phyloP scores from a whole-genome alignment of 2,113 vertebrate genomes.

The Aegotheles bennettii region DNA sequence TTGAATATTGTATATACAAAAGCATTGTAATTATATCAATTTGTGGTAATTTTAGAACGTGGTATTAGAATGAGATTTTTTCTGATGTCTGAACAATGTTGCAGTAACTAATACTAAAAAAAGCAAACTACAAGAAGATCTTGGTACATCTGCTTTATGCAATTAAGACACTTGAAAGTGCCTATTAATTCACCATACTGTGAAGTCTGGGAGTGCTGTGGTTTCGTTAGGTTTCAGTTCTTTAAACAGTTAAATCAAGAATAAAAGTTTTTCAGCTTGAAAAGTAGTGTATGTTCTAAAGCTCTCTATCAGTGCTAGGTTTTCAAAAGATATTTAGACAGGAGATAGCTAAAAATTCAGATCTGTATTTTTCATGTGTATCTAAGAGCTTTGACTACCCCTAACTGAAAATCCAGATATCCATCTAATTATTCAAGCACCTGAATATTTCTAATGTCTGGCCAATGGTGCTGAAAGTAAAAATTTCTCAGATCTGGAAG shows the following conservation, averaged over 20 bases:
- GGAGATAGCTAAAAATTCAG: background rate
- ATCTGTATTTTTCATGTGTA: background rate
- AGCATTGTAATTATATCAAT: background rate
- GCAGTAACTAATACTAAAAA: background rate
- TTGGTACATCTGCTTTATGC: background rate
- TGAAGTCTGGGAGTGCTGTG: background rate
- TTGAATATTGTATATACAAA: background rate
- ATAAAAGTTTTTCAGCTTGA: background rate
- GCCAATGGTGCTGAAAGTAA: background rate
- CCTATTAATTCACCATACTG: background rate
- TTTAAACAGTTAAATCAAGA: background rate
- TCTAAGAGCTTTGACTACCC: background rate
- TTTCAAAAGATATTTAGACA: background rate
- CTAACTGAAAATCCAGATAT: background rate
- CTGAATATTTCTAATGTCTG: background rate
- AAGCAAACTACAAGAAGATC: background rate
- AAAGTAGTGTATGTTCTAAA: background rate
- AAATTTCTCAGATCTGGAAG: background rate
- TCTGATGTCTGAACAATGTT: background rate
- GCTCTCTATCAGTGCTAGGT: background rate
- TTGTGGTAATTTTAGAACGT: background rate
- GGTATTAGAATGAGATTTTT: background rate
- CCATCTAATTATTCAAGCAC: background rate
- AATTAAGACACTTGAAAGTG: background rate
- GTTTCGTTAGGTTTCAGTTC: background rate